phyloP scores from a whole-genome alignment of 2,113 vertebrate species.

The Pseudonaja textilis region DNA sequence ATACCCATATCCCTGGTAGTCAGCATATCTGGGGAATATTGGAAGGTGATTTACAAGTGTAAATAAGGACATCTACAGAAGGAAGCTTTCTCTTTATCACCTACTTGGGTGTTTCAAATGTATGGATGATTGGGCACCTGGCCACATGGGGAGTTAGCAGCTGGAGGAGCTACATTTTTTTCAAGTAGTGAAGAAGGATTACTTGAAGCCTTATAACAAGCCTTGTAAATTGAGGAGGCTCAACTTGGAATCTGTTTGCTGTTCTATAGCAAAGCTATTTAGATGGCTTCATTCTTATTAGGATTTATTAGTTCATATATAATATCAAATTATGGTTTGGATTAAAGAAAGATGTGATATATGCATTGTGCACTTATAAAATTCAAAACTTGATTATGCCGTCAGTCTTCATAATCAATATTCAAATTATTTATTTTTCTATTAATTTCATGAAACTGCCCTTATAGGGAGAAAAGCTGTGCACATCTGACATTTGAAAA shows the following conservation, averaged over 20 bases:
- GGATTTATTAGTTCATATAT: no score
- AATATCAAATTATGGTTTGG: not conserved
- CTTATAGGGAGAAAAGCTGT: not conserved
- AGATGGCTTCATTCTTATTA: not conserved
- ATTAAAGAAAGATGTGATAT: not conserved
- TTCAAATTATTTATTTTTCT: not conserved
- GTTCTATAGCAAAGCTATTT: not conserved
- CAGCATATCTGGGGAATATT: not conserved
- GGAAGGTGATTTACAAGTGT: not conserved
- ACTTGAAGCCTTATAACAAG: not conserved
- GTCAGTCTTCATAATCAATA: not conserved
- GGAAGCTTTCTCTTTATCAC: not conserved
- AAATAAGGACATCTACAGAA: not conserved
- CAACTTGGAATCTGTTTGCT: not conserved
- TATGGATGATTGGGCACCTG: not conserved
- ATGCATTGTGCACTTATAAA: not conserved
- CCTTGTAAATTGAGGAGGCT: not conserved
- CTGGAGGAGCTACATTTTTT: not conserved
- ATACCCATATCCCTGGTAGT: not conserved
- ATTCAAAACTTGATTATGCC: not conserved
- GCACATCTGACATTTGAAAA: not conserved
- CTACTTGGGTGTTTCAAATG: not conserved
- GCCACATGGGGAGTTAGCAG: not conserved
- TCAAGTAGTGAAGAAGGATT: not conserved
- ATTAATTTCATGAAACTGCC: not conserved